Evolutionary conservation across 1,140 invertebrate species (phyloP).

Genomic region (Drosophila littoralis): DNA sequence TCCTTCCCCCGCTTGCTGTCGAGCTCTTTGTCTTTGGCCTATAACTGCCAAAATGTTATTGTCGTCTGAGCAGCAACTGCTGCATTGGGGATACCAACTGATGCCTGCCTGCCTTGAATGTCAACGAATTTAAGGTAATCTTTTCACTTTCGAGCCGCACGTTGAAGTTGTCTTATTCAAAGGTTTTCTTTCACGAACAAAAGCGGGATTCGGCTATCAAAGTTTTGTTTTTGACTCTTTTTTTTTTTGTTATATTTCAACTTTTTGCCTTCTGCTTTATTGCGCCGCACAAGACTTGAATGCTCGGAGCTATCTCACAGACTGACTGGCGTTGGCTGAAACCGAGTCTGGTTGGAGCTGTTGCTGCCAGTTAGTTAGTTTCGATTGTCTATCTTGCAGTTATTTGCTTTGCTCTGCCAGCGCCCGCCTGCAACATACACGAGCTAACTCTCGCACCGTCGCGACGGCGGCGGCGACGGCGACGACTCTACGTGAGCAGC

Average conservation of each 20-base stretch:
- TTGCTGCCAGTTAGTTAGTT: conserved; percentile 27
- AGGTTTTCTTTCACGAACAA: conserved; percentile 28
- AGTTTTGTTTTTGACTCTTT: conserved; percentile 9
- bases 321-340: conserved; percentile 55
- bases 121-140: conserved; percentile 10
- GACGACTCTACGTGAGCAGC: conserved; percentile 60
- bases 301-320: conserved; percentile 63
- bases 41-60: conserved; percentile 43
- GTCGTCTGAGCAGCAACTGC: conserved; percentile 28
- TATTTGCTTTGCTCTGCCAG: conserved; percentile 21
- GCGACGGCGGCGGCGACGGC: conserved; percentile 1
- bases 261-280: conserved; percentile 8
- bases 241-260: background rate
- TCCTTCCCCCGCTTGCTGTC: background rate
- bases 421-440: conserved; percentile 30
- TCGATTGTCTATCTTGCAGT: conserved; percentile 45
- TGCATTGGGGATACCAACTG: conserved; percentile 21
- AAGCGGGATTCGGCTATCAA: conserved; percentile 35
- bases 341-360: conserved; percentile 26
- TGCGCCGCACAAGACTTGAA: conserved; percentile 44
- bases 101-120: conserved; percentile 21
- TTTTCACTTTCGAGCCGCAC: conserved; percentile 41
- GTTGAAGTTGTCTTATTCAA: conserved; percentile 22
- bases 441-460: conserved; percentile 25
- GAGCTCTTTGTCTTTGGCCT: conserved; percentile 32